Evolutionary conservation across 2,113 vertebrate genomes (phyloP).

Genomic region (Heliornis fulica): DNA sequence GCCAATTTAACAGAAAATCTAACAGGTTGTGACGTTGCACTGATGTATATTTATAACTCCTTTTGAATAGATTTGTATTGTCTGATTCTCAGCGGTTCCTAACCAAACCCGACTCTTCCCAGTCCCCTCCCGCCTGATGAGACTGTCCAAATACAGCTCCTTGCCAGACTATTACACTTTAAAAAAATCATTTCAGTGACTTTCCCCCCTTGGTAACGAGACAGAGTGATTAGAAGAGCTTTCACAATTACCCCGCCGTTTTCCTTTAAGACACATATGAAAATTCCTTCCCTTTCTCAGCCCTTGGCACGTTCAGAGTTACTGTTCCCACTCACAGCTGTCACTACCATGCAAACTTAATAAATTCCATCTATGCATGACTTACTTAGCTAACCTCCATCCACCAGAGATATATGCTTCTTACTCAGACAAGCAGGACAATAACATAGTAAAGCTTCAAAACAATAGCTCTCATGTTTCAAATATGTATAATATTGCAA

Average conservation of each 20-base stretch:
- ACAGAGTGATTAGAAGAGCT: constrained; percentile 52
- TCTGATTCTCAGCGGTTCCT: neutral
- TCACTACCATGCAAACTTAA: constrained; percentile 65
- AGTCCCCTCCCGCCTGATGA: constrained; percentile 24
- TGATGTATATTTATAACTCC: constrained; percentile 21
- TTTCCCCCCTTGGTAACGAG: constrained; percentile 35
- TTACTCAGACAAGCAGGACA: constrained; percentile 60
- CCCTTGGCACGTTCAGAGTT: constrained; percentile 51
- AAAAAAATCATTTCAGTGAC: constrained; percentile 42
- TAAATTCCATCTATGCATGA: constrained; percentile 69
- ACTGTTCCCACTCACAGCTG: constrained; percentile 62
- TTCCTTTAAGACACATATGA: constrained; percentile 41
- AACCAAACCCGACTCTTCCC: neutral
- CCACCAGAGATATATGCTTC: constrained; percentile 58
- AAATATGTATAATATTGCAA: constrained; percentile 40
- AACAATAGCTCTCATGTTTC: constrained; percentile 60
- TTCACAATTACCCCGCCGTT: constrained; percentile 49
- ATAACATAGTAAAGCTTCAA: constrained; percentile 62
- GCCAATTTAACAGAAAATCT: constrained; percentile 41
- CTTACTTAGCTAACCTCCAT: constrained; percentile 68
- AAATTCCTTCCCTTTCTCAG: constrained; percentile 56
- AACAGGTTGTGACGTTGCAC: constrained; percentile 10
- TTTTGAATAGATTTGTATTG: constrained; percentile 32
- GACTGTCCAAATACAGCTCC: constrained; percentile 43
- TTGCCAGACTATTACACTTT: constrained; percentile 39